A percentile compares a stretch with the other conserved stretches of the same genome.
phyloP scores from a whole-genome alignment of 1,140 invertebrate genomes.

The Aradophagus sp. region DNA sequence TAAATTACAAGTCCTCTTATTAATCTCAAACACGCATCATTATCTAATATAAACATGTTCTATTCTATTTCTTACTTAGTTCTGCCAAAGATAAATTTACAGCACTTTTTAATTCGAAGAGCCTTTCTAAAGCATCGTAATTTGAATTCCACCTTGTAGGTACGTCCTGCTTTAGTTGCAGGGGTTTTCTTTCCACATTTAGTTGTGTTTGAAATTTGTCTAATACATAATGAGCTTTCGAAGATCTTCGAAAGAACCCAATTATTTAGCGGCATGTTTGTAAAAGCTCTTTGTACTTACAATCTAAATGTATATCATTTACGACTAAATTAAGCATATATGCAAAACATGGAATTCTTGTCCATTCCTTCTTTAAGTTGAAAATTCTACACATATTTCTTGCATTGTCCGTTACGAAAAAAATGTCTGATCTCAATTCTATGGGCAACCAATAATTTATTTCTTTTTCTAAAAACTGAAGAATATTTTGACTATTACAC shows the following conservation, averaged over 20 bases:
- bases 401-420: slow-evolving; percentile 1
- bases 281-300: background rate
- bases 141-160: slow-evolving; percentile 37
- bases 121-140: slow-evolving; percentile 8
- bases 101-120: slow-evolving; percentile 6
- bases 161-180: slow-evolving; percentile 21
- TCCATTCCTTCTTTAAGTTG: background rate
- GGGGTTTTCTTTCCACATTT: slow-evolving; percentile 2
- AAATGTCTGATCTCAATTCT: background rate
- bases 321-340: slow-evolving; percentile 1
- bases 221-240: background rate
- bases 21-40: too few species aligned
- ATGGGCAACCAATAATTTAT: background rate
- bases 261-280: slow-evolving; percentile 4
- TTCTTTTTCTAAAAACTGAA: background rate
- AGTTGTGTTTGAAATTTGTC: background rate
- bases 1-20: too few species aligned
- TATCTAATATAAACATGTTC: too few species aligned
- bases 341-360: slow-evolving; percentile 12
- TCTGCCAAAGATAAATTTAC: too few species aligned
- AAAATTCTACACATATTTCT: slow-evolving; percentile 5
- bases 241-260: slow-evolving; percentile 1
- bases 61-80: too few species aligned
- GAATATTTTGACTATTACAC: background rate
- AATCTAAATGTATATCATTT: background rate